Evolutionary conservation across 2,113 vertebrate species (phyloP), one percentile per base, ranked within the genome.

Genomic region (Lamprologus ornatipinnis): DNA sequence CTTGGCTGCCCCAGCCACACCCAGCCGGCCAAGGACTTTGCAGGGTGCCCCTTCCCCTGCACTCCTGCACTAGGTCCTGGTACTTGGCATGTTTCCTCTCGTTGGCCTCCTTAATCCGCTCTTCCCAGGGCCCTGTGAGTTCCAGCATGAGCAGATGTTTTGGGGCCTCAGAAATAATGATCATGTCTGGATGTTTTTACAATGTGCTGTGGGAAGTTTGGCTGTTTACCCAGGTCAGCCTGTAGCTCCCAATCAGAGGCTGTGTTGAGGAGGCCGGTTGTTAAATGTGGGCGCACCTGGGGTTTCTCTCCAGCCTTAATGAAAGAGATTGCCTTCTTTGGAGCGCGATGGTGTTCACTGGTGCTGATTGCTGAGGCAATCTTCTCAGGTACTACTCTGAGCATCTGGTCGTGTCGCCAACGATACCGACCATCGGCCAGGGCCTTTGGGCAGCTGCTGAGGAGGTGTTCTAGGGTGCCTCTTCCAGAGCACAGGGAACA

Each of bases 261-360:
- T 2, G 53, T 55, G 11, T 55, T 23, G 53, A 55, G 53, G 53
- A 55, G 11, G 2, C 53, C 0, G 4, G 2, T 55, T 55, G 6
- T 55, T 23, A 55, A 55, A 55, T 55, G 53, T 55, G 21, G 21
- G 53, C 0, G 0, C 53, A 55, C 21, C 54, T 55, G 21, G 21
- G 2, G 54, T 7, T 55, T 55, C 54, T 55, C 0, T 23, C 21
- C 2, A 23, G 11, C 53, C 53, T 55, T 13, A 23, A 23, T 55
- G 21, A 55, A 55, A 55, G 53, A 55, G 21, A 55, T 23, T 55
- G 53, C 53, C 21, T 55, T 55, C 53, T 23, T 55, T 13, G 11
- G 21, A 55, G 21, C 2, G 1, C 0, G 21, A 55, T 26, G 54
- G 6, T 26, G 54, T 26, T 55, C 21, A 26, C 21, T 26, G 6